Evolutionary conservation across 1,140 invertebrate species (phyloP).

Genomic region (Formica exsecta): DNA sequence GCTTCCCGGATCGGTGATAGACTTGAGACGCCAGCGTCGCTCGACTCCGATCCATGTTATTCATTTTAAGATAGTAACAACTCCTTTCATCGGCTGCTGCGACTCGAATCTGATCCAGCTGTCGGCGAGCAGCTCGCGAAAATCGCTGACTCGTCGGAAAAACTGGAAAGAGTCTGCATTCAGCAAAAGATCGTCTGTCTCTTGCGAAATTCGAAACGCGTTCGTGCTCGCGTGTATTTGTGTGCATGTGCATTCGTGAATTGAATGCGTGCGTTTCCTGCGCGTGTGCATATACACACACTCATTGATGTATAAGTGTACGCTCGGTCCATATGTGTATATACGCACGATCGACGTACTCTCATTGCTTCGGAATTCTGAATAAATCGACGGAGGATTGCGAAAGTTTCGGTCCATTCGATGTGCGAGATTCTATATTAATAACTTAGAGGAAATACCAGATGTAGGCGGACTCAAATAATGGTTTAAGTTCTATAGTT

Average conservation of each 20-base stretch:
- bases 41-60: slow-evolving; percentile 4
- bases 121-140: not conserved
- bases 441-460: not conserved
- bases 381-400: not conserved
- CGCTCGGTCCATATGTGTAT: not conserved
- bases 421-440: not conserved
- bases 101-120: not conserved
- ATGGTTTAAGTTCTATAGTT: too few species aligned
- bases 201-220: slow-evolving; percentile 55
- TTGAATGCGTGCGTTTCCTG: not conserved
- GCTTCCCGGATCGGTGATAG: slow-evolving; percentile 12
- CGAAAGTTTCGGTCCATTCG: not conserved
- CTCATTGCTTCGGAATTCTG: slow-evolving; percentile 45
- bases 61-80: not conserved
- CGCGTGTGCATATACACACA: not conserved
- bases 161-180: not conserved
- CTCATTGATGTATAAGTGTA: not conserved
- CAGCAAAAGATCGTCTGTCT: slow-evolving; percentile 34
- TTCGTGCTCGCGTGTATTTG: not conserved
- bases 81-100: slow-evolving; percentile 12
- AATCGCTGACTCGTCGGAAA: slow-evolving; percentile 46
- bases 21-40: slow-evolving; percentile 8
- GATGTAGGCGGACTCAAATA: too few species aligned
- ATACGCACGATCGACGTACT: slow-evolving; percentile 25
- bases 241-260: slow-evolving; percentile 11